Evolutionary conservation across 2,797 vertebrate species (phyloP), one percentile per base, ranked within the genome.

Genomic region (Sandelia bainsii): DNA sequence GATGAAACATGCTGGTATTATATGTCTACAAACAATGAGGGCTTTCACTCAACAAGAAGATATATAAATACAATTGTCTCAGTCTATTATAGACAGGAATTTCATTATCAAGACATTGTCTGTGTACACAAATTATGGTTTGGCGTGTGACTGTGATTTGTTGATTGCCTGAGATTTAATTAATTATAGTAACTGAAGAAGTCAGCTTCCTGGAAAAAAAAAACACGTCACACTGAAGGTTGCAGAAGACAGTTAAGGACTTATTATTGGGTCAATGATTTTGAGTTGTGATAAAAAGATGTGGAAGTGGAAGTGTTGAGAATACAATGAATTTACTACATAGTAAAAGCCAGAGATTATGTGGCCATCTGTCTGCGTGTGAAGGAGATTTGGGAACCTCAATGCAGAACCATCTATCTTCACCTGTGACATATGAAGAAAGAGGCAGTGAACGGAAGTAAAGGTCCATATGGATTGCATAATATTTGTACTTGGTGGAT

Each of bases 341-440:
- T 7, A 9, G 32, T 34, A 34, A 34, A 34, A 34, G 32, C 32
- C 32, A 8, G 32, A 20, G 6, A 11, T 10, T 50, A 4, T 20
- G 20, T 52, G 44, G 25, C 19, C 34, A 5, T 70, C 56, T 56
- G 34, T 42, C 22, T 65, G 48, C 4, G 29, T n/a, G 10, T 22
- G 32, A 34, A 56, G 46, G 23, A 14, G 57, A 5, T 57, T 22
- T 61, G 17, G 20, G 17, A 16, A 67, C 20, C 7, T 64, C 7
- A 6, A 39, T 52, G 4, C 67, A 63, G 71, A 74, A 64, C 49
- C 13, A 56, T 72, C 62, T 44, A 27, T 75, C 62, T 17, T 75
- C 50, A 67, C 68, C 61, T 77, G n/a, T 63, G 48, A 68, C 14
- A 51, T 58, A 69, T 50, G 48, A 71, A 6, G 10, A 10, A 56